Conservation (phyloP, 64 coral and sea anemone species). For the Cladopsammia gracilis region DNA sequence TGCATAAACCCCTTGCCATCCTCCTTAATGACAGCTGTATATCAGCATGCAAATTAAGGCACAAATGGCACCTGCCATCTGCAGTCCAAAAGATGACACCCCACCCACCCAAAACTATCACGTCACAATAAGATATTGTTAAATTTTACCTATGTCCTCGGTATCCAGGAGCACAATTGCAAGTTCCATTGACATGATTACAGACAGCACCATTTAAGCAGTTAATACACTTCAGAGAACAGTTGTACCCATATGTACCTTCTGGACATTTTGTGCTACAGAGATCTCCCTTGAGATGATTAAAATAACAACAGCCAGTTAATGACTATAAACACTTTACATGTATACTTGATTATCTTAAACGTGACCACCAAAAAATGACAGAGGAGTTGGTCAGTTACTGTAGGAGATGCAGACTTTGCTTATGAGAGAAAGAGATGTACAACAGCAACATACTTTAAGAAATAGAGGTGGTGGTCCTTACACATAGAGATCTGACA, state of each 20-base stretch:
- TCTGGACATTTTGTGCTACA: constrained; percentile 44
- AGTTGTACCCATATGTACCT: constrained; percentile 77
- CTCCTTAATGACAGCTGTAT: too few relatives aligned
- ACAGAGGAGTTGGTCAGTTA: background rate
- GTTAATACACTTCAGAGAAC: constrained; percentile 53
- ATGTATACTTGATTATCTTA: background rate
- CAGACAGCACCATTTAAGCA: constrained; percentile 87
- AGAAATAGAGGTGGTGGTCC: too few relatives aligned
- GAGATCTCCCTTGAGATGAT: constrained; percentile 48
- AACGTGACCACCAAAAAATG: background rate
- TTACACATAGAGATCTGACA: too few relatives aligned
- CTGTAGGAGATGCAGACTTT: too few relatives aligned
- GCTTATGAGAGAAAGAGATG: too few relatives aligned
- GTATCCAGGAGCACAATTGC: constrained; percentile 79
- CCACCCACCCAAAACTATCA: too few relatives aligned
- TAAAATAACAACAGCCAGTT: background rate
- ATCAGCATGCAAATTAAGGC: too few relatives aligned
- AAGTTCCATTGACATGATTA: constrained; percentile 84
- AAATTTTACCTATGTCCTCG: constrained; percentile 34
- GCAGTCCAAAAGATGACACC: too few relatives aligned
- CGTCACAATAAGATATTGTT: too few relatives aligned
- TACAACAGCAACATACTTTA: too few relatives aligned
- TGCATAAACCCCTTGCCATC: too few relatives aligned
- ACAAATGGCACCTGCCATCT: too few relatives aligned
- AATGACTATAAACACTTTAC: background rate